Evolutionary conservation across 2,888 invertebrate genomes (phyloP).

Genomic region (Palloptera scutellata): DNA sequence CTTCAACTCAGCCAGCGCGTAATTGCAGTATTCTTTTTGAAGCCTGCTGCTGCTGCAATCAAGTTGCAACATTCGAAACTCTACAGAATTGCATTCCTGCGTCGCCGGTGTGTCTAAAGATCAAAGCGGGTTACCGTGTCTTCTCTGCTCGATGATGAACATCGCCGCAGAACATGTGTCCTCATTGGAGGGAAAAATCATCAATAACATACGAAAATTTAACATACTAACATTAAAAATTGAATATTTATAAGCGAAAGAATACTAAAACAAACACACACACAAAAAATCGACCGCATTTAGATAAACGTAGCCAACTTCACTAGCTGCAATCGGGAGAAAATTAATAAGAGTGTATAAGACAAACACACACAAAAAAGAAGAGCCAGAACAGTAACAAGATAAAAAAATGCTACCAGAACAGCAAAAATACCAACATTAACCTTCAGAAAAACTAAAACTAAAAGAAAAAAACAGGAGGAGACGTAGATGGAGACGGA

Average conservation of each 20-base stretch:
- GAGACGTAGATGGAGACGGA: conserved; percentile 25
- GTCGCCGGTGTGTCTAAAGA: conserved; percentile 28
- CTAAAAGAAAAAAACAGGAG: not conserved
- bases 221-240: conserved; percentile 54
- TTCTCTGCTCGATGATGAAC: not conserved
- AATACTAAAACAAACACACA: conserved; percentile 18
- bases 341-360: conserved; percentile 25
- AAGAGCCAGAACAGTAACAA: not conserved
- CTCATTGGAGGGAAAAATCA: conserved; percentile 52
- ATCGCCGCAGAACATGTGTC: conserved; percentile 49
- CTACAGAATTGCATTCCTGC: not conserved
- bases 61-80: not conserved
- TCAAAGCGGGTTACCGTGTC: conserved; percentile 14
- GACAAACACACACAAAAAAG: conserved; percentile 1
- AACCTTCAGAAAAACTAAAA: conserved; percentile 34
- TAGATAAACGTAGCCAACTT: not conserved
- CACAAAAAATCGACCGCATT: conserved; percentile 10
- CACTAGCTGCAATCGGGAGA: conserved; percentile 6
- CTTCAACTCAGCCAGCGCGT: not conserved
- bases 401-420: conserved; percentile 11
- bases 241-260: conserved; percentile 52
- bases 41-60: not conserved
- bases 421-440: conserved; percentile 22
- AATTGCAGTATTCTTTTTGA: not conserved
- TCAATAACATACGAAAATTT: conserved; percentile 57